Conservation (phyloP, 92 coral and sea anemone genomes). For the Porites cylindrica region DNA sequence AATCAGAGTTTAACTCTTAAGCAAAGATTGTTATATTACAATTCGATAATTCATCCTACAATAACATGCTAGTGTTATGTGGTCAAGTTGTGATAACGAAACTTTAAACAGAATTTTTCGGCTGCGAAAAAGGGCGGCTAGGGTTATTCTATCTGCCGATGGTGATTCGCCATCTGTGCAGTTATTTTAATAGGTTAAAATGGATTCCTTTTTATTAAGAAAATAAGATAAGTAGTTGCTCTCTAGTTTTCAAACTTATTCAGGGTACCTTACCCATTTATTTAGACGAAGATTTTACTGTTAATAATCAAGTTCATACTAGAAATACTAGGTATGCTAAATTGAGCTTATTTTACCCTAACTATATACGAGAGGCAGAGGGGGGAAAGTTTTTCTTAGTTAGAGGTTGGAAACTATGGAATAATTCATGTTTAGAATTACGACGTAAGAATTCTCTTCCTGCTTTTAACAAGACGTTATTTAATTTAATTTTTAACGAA, state of each 20-base stretch:
- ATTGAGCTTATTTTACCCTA: slow-evolving; percentile 18
- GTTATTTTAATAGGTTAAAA: neutral
- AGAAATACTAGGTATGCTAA: no score
- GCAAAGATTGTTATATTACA: neutral
- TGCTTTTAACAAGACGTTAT: no score
- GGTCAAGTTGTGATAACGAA: neutral
- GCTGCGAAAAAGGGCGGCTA: neutral
- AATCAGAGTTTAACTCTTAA: slow-evolving; percentile 11
- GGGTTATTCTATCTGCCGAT: neutral
- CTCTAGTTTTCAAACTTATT: no score
- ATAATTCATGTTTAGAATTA: slow-evolving; percentile 15
- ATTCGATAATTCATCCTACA: no score
- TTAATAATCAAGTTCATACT: no score
- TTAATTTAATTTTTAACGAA: neutral
- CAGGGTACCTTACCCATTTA: neutral
- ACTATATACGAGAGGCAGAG: slow-evolving; percentile 15
- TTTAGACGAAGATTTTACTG: neutral
- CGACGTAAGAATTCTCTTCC: neutral
- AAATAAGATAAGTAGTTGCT: neutral
- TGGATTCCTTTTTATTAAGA: slow-evolving; percentile 2
- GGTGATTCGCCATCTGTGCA: no score
- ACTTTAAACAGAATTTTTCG: neutral
- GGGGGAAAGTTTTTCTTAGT: slow-evolving; percentile 6
- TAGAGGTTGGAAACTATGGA: slow-evolving; percentile 11
- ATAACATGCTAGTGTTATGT: no score